Evolutionary conservation across 2,888 invertebrate genomes (phyloP).

Genomic region (Ophion ventricosus): DNA sequence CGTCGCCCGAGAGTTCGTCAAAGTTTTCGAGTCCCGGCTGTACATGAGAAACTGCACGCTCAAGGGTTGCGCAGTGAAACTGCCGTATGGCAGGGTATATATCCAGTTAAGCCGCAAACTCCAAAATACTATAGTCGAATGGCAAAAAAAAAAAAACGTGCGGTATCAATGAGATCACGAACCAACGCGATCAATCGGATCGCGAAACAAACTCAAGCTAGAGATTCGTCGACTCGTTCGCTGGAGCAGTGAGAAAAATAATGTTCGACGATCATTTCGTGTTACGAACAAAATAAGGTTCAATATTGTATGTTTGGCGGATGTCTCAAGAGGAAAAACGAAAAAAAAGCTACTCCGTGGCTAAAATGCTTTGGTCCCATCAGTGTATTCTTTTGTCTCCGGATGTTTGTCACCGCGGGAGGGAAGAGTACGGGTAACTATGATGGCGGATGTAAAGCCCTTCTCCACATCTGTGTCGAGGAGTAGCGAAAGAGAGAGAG

Average conservation of each 20-base stretch:
- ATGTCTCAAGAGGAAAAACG: not conserved
- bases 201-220: not conserved
- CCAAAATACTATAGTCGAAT: not conserved
- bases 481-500: not conserved
- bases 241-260: not conserved
- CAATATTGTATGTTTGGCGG: not conserved
- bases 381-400: slow-evolving; percentile 5
- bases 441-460: slow-evolving; percentile 21
- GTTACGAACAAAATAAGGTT: not conserved
- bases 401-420: slow-evolving; percentile 56
- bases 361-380: slow-evolving; percentile 8
- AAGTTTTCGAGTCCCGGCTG: slow-evolving; percentile 53
- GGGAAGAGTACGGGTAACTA: slow-evolving; percentile 44
- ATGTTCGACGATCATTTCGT: not conserved
- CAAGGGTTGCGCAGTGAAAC: slow-evolving; percentile 17
- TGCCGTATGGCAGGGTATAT: slow-evolving; percentile 7
- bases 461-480: slow-evolving; percentile 28
- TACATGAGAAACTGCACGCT: slow-evolving; percentile 30
- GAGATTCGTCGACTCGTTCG: not conserved
- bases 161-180: not conserved
- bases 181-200: not conserved
- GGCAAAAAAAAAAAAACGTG: not conserved
- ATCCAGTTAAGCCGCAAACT: slow-evolving; percentile 13
- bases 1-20: slow-evolving; percentile 44
- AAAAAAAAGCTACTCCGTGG: slow-evolving; percentile 2